Conservation (phyloP, 2,113 vertebrate genomes). For the Coptodon bakossiorum region DNA sequence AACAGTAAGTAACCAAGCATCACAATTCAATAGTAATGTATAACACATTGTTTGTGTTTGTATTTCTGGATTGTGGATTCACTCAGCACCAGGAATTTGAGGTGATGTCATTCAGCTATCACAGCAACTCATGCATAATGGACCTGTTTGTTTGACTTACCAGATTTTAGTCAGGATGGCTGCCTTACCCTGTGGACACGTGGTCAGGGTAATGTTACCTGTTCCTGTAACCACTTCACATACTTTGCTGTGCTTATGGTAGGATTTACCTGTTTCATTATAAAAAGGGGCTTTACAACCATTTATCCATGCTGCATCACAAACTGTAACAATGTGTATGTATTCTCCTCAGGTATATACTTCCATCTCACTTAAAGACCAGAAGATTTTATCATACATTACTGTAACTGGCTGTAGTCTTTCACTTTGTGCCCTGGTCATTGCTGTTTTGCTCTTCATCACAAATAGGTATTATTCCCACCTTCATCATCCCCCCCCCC, state of each 20-base stretch:
- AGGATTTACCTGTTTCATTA: background rate
- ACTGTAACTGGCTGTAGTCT: background rate
- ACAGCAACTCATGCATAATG: background rate
- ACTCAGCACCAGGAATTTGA: background rate
- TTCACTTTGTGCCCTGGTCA: background rate
- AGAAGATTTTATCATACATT: background rate
- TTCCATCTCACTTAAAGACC: background rate
- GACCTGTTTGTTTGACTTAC: background rate
- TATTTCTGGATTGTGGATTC: background rate
- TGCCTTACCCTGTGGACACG: background rate
- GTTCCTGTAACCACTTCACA: constrained; percentile 52
- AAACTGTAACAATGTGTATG: background rate
- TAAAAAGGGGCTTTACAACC: background rate
- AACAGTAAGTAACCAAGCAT: background rate
- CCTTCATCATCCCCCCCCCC: background rate
- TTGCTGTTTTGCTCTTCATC: background rate
- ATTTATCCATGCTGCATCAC: background rate
- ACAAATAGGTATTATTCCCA: background rate
- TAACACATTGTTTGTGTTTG: background rate
- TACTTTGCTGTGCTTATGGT: constrained; percentile 49
- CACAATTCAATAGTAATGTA: background rate
- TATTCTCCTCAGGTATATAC: background rate
- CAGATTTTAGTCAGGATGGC: background rate
- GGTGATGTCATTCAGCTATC: background rate
- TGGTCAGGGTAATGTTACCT: background rate